Evolutionary conservation across 2,113 vertebrate species (phyloP), one percentile per base, ranked within the genome.

Genomic region (Charadrius vociferus): DNA sequence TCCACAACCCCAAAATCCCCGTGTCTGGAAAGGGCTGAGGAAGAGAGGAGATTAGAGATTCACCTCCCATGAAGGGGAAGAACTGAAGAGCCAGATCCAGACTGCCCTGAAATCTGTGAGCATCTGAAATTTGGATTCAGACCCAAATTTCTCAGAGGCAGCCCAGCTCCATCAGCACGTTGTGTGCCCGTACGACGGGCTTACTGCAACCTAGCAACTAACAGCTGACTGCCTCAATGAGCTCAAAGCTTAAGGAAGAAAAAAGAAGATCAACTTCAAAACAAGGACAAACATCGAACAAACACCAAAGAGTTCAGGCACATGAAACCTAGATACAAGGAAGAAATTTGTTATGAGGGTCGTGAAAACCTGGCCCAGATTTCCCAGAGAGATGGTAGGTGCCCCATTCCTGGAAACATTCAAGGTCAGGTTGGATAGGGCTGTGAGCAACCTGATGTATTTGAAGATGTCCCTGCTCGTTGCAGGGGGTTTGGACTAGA

Each of bases 171-270:
- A 56, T 59, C 93, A 97, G 86, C 81, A 94, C 10, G 58, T 58
- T 79, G 77, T 83, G 41, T 75, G 72, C 37, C 72, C 6, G 0
- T 49, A 53, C 5, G 6, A 83, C 1, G 41, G 81, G 56, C 53
- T 97, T 82, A 47, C 77, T 94, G 93, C 95, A 93, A 18, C 95
- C 93, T 94, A 95, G 95, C 96, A 96, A 92, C 95, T 73, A 95
- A 84, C 78, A 97, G 77, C 77, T 92, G 73, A 95, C 52, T 79
- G 62, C 32, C 79, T 92, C 13, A 0, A 45, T 10, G 86, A 91
- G 81, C 86, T 79, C 2, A 0, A 66, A 72, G 93, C 77, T 93
- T 87, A 94, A 47, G 62, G 53, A 89, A 89, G 41, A 41, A 95
- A 75, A 97, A 92, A 95, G 45, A 92, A 59, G 89, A 90, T 77